Base-by-base conservation (phyloP, 2,797 vertebrate species). In the Antrozous pallidus region DNA sequence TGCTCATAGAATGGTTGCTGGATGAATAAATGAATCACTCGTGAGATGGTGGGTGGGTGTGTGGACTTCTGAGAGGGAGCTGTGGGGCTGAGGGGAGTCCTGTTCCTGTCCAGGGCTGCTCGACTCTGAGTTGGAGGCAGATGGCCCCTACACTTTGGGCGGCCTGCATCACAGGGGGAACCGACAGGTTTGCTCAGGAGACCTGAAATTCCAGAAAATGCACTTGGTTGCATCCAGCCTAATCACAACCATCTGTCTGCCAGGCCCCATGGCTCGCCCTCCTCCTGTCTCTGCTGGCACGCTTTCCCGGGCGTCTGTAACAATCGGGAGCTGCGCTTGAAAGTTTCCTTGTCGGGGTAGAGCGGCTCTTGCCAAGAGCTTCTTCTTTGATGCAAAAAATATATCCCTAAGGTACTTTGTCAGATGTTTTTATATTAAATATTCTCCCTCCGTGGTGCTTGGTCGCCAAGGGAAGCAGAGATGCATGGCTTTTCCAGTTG, bases 401-500 rank as follows among this genome's bases (percentile, higher is more conserved):
- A 97, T 96, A 97, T 98, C 97, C 97, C 97, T 97, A 97, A 98
- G 97, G 97, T 97, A 95, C 98, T 98, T 98, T 96, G 97, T 98
- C 97, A 98, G 97, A 98, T 98, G 97, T 98, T 98, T 98, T 98
- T 96, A 96, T 94, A 97, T 96, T 95, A 98, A 98, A 98, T 96
- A 96, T 97, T 97, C 97, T 97, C 83, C 95, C 90, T 97, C 96
- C 79, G 0, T 95, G 78, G 92, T 94, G 94, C 69, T 58, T 42
- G 83, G 97, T 97, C 80, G 94, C 97, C 97, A 95, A 0, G 96
- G 97, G 97, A 97, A 98, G 95, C 87, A 85, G 97, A 98, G 65
- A 82, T 38, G 84, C 96, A 95, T 98, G 85, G 67, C 95, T 97
- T 98, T 97, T 97, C 97, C 96, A 90, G 0, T 85, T 97, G 71